A percentile compares a stretch with the other conserved stretches of the same genome.
Conservation (phyloP, 2,113 vertebrate genomes). For the Ctenomys sociabilis region DNA sequence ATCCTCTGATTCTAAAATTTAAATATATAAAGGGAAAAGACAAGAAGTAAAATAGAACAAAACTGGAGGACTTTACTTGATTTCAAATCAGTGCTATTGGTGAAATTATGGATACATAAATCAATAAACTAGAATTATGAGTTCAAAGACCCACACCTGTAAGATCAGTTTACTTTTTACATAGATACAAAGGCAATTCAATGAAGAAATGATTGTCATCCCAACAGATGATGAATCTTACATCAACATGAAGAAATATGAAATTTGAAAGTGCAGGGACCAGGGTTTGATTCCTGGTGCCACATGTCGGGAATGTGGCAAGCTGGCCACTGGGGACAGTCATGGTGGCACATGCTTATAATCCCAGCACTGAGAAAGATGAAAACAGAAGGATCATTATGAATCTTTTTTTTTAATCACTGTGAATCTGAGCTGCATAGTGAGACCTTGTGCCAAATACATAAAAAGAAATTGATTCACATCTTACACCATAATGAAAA, state of each 20-base stretch:
- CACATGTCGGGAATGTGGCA: no score
- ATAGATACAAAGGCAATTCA: neutral
- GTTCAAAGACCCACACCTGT: neutral
- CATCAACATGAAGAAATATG: neutral
- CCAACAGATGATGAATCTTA: neutral
- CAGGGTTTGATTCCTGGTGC: no score
- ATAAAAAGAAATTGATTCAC: neutral
- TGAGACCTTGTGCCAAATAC: no score
- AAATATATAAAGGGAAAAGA: neutral
- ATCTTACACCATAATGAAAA: neutral
- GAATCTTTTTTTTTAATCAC: no score
- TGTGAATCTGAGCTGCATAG: no score
- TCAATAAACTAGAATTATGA: neutral
- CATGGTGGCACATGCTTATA: no score
- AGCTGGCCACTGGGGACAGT: no score
- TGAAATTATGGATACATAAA: neutral
- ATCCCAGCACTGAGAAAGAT: no score
- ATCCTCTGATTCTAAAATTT: neutral
- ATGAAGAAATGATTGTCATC: neutral
- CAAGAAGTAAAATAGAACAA: neutral
- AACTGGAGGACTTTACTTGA: neutral
- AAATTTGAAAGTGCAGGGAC: neutral
- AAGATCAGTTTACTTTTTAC: neutral
- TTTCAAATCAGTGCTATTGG: neutral
- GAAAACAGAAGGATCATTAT: no score